phyloP scores from a whole-genome alignment of 2,888 invertebrate genomes.

The Polymixis lichenea region DNA sequence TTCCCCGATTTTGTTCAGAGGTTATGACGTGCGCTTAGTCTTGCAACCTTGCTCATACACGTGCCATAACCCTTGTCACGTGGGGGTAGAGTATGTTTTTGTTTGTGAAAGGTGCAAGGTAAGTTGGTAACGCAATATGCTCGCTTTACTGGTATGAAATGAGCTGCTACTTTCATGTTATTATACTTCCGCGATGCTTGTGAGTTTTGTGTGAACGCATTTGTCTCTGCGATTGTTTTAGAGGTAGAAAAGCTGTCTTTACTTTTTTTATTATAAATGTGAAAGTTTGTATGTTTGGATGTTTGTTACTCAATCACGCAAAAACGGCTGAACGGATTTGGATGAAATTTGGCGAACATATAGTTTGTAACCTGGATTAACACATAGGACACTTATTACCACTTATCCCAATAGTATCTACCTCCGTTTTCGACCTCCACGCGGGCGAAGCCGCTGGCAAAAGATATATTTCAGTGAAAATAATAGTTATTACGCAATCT shows the following conservation, averaged over 20 bases:
- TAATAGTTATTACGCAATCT: neutral
- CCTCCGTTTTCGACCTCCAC: too few species aligned
- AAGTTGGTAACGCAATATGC: conserved; percentile 54
- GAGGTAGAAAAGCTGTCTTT: neutral
- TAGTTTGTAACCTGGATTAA: too few species aligned
- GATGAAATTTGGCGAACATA: too few species aligned
- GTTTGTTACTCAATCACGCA: too few species aligned
- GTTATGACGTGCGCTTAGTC: conserved; percentile 75
- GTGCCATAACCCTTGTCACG: conserved; percentile 23
- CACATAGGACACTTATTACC: too few species aligned
- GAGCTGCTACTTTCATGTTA: conserved; percentile 55
- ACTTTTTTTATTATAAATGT: too few species aligned
- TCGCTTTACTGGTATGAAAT: conserved; percentile 66
- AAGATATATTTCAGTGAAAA: neutral
- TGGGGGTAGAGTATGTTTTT: conserved; percentile 13
- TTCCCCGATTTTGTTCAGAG: conserved; percentile 78
- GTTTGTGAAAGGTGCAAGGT: neutral
- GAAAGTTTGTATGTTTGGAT: too few species aligned
- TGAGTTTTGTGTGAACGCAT: conserved; percentile 25
- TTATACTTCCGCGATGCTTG: conserved; percentile 36
- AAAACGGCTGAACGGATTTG: too few species aligned
- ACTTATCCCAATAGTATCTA: too few species aligned
- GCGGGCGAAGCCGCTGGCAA: too few species aligned
- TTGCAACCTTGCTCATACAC: conserved; percentile 50
- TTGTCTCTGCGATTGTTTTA: conserved; percentile 9